These are phyloP conservation scores for Trachelipus rathkii DNA, from an alignment of 1,140 invertebrate genomes.

Conservation along the genomic window DNA sequence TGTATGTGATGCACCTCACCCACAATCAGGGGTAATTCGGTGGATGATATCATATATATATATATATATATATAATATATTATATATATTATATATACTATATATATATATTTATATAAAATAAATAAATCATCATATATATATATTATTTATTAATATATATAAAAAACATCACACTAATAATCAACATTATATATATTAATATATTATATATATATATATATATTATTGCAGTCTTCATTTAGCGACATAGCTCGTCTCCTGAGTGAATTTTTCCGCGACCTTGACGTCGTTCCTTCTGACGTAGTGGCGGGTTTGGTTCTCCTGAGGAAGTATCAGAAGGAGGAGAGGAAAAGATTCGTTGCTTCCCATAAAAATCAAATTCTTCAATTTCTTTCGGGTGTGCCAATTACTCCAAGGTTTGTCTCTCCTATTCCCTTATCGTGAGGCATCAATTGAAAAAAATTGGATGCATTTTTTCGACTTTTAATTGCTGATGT, in stretches of 20 bases:
- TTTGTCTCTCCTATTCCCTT: background rate
- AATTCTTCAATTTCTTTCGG: slow-evolving; percentile 85
- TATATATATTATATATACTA: no score
- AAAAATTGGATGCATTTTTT: no score
- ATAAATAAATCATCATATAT: no score
- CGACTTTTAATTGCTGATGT: no score
- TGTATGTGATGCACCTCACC: no score
- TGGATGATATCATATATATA: background rate
- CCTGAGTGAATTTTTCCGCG: slow-evolving; percentile 82
- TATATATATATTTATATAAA: no score
- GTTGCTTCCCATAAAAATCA: slow-evolving; percentile 75
- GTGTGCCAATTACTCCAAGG: slow-evolving; percentile 74
- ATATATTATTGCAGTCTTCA: slow-evolving; percentile 61
- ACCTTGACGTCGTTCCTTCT: slow-evolving; percentile 85
- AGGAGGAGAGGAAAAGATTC: slow-evolving; percentile 69
- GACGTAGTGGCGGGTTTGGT: slow-evolving; percentile 84
- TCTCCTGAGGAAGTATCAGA: slow-evolving; percentile 74
- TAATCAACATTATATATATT: background rate
- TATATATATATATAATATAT: background rate
- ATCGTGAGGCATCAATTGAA: no score
- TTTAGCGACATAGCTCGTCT: slow-evolving; percentile 81
- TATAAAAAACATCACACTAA: background rate
- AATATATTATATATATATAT: background rate
- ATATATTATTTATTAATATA: slow-evolving; percentile 23
- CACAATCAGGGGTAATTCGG: no score